These are phyloP conservation scores for Tarsius wallacei DNA, from an alignment of 2,797 vertebrate species.

Conservation along the genomic window DNA sequence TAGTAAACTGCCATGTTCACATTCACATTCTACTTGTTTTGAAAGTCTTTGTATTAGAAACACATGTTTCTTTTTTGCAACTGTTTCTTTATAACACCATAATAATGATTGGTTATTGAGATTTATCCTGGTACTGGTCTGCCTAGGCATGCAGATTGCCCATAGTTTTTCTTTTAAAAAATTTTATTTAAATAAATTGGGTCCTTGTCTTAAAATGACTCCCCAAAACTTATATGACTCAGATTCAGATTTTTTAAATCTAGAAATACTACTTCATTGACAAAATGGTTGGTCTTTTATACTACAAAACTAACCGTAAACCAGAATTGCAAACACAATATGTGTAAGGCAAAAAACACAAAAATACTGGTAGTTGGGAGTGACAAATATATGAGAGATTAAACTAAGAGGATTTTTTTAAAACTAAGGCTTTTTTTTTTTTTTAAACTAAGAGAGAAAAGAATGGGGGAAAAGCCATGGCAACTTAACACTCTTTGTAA, in stretches of 20 bases:
- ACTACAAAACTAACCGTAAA: not conserved
- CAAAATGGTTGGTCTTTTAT: not conserved
- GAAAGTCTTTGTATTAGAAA: not conserved
- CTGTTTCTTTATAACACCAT: not conserved
- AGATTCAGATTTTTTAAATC: constrained; percentile 1
- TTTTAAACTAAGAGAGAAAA: not conserved
- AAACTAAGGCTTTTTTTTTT: too few species aligned
- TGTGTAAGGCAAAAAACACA: not conserved
- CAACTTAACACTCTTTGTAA: not conserved
- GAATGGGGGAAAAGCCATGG: not conserved
- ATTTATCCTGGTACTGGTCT: not conserved
- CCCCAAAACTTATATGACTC: not conserved
- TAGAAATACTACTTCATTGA: not conserved
- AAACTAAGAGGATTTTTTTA: not conserved
- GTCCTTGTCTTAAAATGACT: constrained; percentile 9
- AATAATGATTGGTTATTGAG: not conserved
- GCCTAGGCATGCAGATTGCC: not conserved
- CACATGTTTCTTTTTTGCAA: not conserved
- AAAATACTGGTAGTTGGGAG: not conserved
- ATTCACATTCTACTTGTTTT: not conserved
- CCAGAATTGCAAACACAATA: not conserved
- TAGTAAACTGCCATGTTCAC: not conserved
- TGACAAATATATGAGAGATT: not conserved
- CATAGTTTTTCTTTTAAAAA: not conserved
- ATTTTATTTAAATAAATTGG: not conserved